These are phyloP conservation scores for Triplophysa tibetana DNA, from an alignment of 2,113 vertebrate species.

Conservation along the genomic window DNA sequence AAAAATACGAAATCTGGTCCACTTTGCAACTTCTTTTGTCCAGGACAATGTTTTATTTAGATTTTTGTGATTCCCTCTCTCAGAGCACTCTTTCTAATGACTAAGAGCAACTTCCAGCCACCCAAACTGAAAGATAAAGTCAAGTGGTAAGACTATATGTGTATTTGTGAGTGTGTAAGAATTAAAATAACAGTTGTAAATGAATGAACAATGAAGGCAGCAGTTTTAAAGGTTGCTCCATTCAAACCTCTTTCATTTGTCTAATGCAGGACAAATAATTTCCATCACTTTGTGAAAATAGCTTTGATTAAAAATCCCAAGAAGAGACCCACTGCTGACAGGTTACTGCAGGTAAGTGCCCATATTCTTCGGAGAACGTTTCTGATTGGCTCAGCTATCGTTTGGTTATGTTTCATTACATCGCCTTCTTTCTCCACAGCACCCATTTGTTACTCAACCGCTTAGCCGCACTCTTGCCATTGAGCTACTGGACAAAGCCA, in stretches of 20 bases:
- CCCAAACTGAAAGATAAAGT: constrained; percentile 98
- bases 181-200: background rate
- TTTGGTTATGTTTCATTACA: background rate
- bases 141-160: constrained; percentile 83
- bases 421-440: constrained; percentile 71
- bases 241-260: constrained; percentile 32
- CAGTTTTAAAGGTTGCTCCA: background rate
- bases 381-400: background rate
- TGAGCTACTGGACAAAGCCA: constrained; percentile 95
- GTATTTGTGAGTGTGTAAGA: background rate
- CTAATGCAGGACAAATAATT: constrained; percentile 89
- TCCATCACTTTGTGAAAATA: constrained; percentile 98
- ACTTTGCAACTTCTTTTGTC: background rate
- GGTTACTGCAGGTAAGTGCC: constrained; percentile 86
- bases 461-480: constrained; percentile 93
- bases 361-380: background rate
- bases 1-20: background rate
- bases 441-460: constrained; percentile 94
- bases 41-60: background rate
- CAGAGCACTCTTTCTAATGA: constrained; percentile 98
- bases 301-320: constrained; percentile 97
- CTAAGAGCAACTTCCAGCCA: constrained; percentile 98
- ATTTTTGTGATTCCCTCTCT: constrained; percentile 34
- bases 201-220: background rate
- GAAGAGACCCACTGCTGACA: constrained; percentile 95